Conservation (phyloP, 2,113 vertebrate species). For the Smithornis capensis region DNA sequence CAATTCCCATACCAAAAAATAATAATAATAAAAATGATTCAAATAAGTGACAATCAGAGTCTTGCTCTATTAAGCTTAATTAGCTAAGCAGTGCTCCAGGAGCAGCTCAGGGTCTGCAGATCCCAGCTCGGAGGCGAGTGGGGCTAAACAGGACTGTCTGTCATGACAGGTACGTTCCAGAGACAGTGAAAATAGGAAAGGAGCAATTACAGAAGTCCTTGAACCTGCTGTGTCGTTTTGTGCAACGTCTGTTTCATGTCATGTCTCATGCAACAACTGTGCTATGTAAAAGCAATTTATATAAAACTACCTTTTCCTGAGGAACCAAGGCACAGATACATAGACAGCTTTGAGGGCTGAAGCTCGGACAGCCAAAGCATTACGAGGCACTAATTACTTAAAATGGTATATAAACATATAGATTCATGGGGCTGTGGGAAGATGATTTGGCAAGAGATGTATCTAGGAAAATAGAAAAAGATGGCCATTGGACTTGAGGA, state of each 20-base stretch:
- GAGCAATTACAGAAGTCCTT: neutral
- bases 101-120: neutral
- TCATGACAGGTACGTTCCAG: rapidly evolving
- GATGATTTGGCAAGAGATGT: neutral
- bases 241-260: neutral
- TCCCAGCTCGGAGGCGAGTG: rapidly evolving
- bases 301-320: neutral
- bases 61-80: neutral
- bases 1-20: neutral
- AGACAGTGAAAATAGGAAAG: neutral
- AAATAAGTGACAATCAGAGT: neutral
- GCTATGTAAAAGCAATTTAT: neutral
- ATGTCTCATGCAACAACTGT: neutral
- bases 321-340: neutral
- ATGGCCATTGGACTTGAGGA: neutral
- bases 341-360: neutral
- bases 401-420: neutral
- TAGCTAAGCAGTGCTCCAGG: neutral
- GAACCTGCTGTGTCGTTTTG: neutral
- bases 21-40: neutral
- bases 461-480: neutral
- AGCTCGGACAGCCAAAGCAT: neutral
- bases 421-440: neutral
- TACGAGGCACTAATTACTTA: neutral
- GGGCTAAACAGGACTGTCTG: neutral